phyloP scores from a whole-genome alignment of 2,113 vertebrate genomes.

The Crotalus tigris region DNA sequence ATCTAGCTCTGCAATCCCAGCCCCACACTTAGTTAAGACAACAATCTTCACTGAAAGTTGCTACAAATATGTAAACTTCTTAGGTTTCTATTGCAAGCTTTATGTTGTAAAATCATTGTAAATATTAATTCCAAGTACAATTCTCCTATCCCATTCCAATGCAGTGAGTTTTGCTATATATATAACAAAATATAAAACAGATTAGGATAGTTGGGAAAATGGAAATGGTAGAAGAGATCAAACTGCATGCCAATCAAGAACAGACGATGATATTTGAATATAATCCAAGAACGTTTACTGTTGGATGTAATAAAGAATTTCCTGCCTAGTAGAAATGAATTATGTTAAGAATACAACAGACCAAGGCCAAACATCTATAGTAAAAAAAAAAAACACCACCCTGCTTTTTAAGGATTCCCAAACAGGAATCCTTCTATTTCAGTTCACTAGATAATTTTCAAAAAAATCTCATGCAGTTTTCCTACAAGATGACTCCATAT shows the following conservation, averaged over 20 bases:
- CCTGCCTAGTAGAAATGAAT: conserved; percentile 22
- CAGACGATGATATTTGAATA: conserved; percentile 10
- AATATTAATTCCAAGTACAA: not conserved
- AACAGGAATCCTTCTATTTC: not conserved
- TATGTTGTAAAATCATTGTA: not conserved
- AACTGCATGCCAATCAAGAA: not conserved
- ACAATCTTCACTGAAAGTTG: too few species aligned
- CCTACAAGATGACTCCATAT: not conserved
- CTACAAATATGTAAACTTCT: too few species aligned
- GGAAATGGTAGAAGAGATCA: not conserved
- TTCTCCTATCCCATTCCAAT: not conserved
- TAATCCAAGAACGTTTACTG: not conserved
- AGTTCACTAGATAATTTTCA: conserved; percentile 6
- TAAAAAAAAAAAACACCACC: not conserved
- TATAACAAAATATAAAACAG: not conserved
- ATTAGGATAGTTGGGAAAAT: not conserved
- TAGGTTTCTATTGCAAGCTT: not conserved
- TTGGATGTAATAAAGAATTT: conserved; percentile 21
- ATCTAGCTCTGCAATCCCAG: too few species aligned
- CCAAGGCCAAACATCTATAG: conserved; percentile 17
- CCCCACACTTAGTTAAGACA: too few species aligned
- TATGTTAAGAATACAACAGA: not conserved
- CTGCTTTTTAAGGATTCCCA: not conserved
- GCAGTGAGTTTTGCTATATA: too few species aligned
- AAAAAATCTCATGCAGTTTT: conserved; percentile 20